Evolutionary conservation across 2,113 vertebrate genomes (phyloP).

Genomic region (Anoplopoma fimbria): DNA sequence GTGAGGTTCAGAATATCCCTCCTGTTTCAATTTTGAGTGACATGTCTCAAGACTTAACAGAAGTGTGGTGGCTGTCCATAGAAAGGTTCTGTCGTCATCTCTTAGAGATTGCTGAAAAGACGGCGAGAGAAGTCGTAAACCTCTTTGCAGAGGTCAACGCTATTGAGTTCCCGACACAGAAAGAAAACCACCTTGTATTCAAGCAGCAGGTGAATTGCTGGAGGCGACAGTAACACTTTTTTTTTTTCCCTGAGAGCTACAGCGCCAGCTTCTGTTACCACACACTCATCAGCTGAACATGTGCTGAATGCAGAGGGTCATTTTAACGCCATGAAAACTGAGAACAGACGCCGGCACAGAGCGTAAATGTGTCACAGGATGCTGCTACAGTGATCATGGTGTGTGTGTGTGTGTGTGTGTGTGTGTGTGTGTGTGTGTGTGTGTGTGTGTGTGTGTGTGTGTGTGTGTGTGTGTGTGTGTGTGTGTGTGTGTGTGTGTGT

Average conservation of each 20-base stretch:
- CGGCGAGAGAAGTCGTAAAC: not conserved
- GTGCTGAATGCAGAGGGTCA: not conserved
- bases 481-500: too few species aligned
- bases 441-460: too few species aligned
- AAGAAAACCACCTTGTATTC: not conserved
- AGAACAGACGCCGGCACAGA: not conserved
- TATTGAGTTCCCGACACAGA: not conserved
- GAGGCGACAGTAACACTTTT: not conserved
- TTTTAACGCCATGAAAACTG: not conserved
- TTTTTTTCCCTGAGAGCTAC: not conserved
- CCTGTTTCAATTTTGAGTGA: too few species aligned
- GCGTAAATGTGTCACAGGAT: not conserved
- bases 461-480: too few species aligned
- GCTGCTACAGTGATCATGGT: not conserved
- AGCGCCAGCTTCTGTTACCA: not conserved
- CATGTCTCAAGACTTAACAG: not conserved
- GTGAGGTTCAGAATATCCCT: too few species aligned
- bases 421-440: too few species aligned
- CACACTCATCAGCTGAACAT: not conserved
- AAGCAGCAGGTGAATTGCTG: not conserved
- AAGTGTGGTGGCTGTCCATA: not conserved
- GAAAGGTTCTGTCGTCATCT: not conserved
- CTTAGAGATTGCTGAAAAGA: not conserved
- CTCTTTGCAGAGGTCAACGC: not conserved
- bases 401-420: too few species aligned